Evolutionary conservation across 2,113 vertebrate genomes (phyloP).

Genomic region (Lathamus discolor): DNA sequence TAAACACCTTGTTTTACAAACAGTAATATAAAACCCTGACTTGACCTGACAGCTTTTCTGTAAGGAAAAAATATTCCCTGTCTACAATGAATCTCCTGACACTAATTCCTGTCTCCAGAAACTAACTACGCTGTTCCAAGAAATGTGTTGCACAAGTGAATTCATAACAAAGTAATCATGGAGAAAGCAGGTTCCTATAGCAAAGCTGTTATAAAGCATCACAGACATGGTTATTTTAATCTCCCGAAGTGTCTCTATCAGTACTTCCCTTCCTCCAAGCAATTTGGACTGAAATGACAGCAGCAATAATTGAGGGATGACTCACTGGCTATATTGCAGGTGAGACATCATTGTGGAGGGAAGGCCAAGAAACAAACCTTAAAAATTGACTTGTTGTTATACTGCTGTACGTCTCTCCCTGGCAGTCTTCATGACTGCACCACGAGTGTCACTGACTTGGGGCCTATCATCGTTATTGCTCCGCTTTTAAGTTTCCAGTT

Average conservation of each 20-base stretch:
- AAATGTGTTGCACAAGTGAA: slow-evolving; percentile 45
- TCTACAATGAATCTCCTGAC: slow-evolving; percentile 42
- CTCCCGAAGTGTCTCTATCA: slow-evolving; percentile 44
- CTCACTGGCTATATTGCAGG: slow-evolving; percentile 46
- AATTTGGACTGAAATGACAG: slow-evolving; percentile 64
- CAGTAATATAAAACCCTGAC: slow-evolving; percentile 23
- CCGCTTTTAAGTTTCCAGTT: neutral
- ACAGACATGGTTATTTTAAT: slow-evolving; percentile 52
- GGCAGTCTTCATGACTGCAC: neutral
- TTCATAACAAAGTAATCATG: slow-evolving; percentile 50
- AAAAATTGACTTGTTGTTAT: neutral
- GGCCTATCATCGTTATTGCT: accelerated
- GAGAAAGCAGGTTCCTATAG: slow-evolving; percentile 25
- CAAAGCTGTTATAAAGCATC: slow-evolving; percentile 42
- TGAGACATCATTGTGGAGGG: neutral
- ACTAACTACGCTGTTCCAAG: slow-evolving; percentile 29
- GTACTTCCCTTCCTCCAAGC: slow-evolving; percentile 57
- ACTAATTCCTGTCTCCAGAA: slow-evolving; percentile 34
- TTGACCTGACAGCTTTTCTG: slow-evolving; percentile 35
- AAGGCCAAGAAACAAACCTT: slow-evolving; percentile 40
- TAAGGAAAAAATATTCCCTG: slow-evolving; percentile 16
- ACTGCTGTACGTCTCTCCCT: neutral
- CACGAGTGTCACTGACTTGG: accelerated
- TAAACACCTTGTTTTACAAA: slow-evolving; percentile 66
- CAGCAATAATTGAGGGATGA: slow-evolving; percentile 62